Evolutionary conservation across 2,797 vertebrate species (phyloP).

Genomic region (Microctenopoma lineatum): DNA sequence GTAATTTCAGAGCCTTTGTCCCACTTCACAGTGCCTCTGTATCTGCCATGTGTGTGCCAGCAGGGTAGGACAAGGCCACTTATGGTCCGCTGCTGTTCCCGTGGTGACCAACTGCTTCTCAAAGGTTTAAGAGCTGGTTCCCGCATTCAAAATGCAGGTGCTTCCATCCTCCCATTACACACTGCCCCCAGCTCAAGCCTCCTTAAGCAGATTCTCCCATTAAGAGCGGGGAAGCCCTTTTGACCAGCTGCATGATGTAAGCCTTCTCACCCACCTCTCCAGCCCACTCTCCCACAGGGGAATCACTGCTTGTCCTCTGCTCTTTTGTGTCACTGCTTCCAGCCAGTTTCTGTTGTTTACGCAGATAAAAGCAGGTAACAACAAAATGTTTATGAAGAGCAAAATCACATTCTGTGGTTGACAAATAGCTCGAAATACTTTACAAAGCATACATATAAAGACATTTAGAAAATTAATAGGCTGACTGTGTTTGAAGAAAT

Average conservation of each 20-base stretch:
- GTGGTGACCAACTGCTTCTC: slow-evolving; percentile 65
- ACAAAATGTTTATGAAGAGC: not conserved
- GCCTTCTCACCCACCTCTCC: slow-evolving; percentile 32
- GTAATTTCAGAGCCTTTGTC: slow-evolving; percentile 11
- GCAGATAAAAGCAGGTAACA: not conserved
- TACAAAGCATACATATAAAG: not conserved
- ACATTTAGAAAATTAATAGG: not conserved
- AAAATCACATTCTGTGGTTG: not conserved
- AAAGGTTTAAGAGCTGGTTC: slow-evolving; percentile 69
- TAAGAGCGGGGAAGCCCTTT: slow-evolving; percentile 41
- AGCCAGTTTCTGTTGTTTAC: not conserved
- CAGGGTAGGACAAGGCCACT: slow-evolving; percentile 68
- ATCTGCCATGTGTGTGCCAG: slow-evolving; percentile 32
- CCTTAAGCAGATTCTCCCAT: slow-evolving; percentile 27
- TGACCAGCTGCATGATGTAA: slow-evolving; percentile 36
- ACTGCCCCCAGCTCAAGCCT: slow-evolving; percentile 42
- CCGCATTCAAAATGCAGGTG: slow-evolving; percentile 71
- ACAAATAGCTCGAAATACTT: not conserved
- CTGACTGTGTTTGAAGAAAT: not conserved
- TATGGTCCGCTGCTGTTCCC: slow-evolving; percentile 61
- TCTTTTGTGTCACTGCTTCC: slow-evolving; percentile 9
- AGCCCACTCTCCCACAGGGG: slow-evolving; percentile 7
- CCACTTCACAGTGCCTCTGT: slow-evolving; percentile 5
- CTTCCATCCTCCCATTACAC: slow-evolving; percentile 53
- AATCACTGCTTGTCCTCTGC: not conserved